phyloP scores from a whole-genome alignment of 2,113 vertebrate genomes.

The Eulemur rufifrons region DNA sequence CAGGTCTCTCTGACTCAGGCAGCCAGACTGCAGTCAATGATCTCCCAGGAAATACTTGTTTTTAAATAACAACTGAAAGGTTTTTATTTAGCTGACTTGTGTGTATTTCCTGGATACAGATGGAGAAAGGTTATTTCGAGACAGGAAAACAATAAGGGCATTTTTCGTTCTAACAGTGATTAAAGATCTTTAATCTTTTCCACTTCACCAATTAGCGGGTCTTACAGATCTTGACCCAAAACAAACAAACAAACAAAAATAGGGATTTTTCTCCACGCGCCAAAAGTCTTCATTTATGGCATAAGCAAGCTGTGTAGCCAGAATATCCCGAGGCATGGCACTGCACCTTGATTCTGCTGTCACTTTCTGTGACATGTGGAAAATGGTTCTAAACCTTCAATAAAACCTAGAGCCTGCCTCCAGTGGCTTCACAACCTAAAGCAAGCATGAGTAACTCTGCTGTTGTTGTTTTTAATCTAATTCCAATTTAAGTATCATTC shows the following conservation, averaged over 20 bases:
- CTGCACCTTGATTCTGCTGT: not conserved
- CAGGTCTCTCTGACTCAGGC: not conserved
- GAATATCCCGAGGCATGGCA: not conserved
- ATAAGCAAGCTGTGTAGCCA: not conserved
- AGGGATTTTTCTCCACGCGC: constrained; percentile 16
- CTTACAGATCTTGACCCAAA: constrained; percentile 27
- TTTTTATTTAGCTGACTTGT: constrained; percentile 47
- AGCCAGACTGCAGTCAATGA: not conserved
- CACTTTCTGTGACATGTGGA: not conserved
- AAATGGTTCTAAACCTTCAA: not conserved
- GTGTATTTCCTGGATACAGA: constrained; percentile 6
- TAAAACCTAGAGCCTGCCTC: not conserved
- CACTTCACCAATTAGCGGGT: constrained; percentile 16
- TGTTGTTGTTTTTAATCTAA: constrained; percentile 30
- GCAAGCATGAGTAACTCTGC: not conserved
- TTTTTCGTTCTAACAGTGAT: constrained; percentile 60
- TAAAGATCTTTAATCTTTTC: constrained; percentile 37
- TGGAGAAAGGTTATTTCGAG: constrained; percentile 47
- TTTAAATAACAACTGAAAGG: constrained; percentile 52
- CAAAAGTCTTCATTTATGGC: not conserved
- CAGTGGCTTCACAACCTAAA: not conserved
- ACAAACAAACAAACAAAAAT: constrained; percentile 48
- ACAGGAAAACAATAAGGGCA: constrained; percentile 42
- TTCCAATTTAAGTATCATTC: constrained; percentile 25
- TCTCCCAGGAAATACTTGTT: not conserved